Evolutionary conservation across 30 jellyfish, hydroid and myxozoan species (phyloP).

Genomic region (Hydractinia symbiolongicarpus): DNA sequence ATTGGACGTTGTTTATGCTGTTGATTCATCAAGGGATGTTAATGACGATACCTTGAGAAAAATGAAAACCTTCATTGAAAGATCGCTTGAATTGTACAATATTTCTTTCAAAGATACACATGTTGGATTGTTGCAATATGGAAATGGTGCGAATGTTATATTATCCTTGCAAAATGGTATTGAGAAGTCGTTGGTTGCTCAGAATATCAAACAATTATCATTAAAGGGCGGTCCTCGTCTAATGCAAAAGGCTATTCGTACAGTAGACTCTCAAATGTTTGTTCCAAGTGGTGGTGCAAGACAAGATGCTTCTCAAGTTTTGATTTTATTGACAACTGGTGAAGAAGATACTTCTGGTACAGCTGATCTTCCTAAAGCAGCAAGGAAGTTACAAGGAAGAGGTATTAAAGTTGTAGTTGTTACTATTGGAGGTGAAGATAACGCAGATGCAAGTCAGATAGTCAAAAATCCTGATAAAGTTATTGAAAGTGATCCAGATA

Average conservation of each 20-base stretch:
- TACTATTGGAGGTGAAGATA: constrained; percentile 48
- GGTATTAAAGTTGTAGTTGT: constrained; percentile 56
- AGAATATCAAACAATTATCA: neutral
- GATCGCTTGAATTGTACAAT: neutral
- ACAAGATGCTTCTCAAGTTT: constrained; percentile 31
- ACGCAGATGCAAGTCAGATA: constrained; percentile 16
- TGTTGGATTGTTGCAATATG: constrained; percentile 53
- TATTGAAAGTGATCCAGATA: constrained; percentile 24
- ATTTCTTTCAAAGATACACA: constrained; percentile 32
- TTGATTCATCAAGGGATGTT: constrained; percentile 40
- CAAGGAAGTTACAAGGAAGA: constrained; percentile 32
- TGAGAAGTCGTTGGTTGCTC: neutral
- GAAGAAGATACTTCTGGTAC: constrained; percentile 40
- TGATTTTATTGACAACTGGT: constrained; percentile 63
- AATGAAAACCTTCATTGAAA: neutral
- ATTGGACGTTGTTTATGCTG: constrained; percentile 35
- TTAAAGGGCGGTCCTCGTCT: constrained; percentile 56
- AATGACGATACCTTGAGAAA: neutral
- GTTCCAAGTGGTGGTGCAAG: constrained; percentile 16
- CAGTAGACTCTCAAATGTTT: constrained; percentile 26
- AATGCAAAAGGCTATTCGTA: constrained; percentile 43
- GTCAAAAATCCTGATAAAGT: constrained; percentile 20
- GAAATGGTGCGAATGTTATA: constrained; percentile 38
- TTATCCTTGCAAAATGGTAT: constrained; percentile 36
- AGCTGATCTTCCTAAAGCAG: constrained; percentile 47